These are phyloP conservation scores for Mirza zaza DNA, from an alignment of 2,113 vertebrate species.

Conservation along the genomic window DNA sequence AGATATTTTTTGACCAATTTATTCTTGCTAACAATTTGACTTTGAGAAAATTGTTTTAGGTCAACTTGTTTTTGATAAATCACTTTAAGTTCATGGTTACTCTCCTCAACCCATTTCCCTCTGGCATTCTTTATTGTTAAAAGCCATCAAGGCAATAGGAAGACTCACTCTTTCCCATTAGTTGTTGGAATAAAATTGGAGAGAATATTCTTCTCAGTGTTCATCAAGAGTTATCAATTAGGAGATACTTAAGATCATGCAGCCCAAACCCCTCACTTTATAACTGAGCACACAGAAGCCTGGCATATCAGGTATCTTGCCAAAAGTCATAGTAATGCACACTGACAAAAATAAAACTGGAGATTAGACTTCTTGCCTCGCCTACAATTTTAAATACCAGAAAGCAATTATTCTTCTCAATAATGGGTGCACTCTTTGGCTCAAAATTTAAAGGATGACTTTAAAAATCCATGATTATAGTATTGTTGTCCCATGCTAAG, in stretches of 20 bases:
- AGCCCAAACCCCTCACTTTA: background rate
- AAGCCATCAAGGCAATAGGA: background rate
- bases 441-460: background rate
- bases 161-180: background rate
- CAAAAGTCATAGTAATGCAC: background rate
- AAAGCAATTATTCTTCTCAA: background rate
- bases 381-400: background rate
- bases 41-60: slow-evolving; percentile 43
- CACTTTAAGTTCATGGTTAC: background rate
- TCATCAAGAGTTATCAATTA: background rate
- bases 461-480: background rate
- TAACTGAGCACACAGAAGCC: background rate
- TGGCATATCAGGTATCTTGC: background rate
- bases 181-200: background rate
- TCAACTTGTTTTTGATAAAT: slow-evolving; percentile 52
- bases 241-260: background rate
- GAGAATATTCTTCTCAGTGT: background rate
- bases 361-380: background rate
- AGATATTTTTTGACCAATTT: slow-evolving; percentile 21
- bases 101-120: background rate
- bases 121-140: background rate
- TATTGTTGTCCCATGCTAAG: background rate
- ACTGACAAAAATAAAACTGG: background rate
- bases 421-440: background rate
- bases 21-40: slow-evolving; percentile 41